phyloP scores from a whole-genome alignment of 2,113 vertebrate species.

The Cephalophus harveyi region DNA sequence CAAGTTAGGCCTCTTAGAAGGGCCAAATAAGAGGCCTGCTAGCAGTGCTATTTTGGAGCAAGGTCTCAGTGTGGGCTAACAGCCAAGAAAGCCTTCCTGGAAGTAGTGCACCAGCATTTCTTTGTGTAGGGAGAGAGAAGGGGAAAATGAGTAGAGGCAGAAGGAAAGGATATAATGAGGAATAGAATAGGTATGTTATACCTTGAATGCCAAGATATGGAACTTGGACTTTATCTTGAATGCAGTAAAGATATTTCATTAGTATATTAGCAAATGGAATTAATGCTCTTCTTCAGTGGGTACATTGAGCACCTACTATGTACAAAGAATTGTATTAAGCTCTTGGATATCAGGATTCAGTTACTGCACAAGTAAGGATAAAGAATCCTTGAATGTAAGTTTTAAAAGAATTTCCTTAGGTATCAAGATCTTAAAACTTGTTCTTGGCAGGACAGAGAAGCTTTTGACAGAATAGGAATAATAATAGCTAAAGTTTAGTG shows the following conservation, averaged over 20 bases:
- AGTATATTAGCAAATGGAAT: not conserved
- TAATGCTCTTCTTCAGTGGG: conserved; percentile 18
- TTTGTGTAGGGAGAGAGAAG: not conserved
- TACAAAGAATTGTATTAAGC: conserved; percentile 5
- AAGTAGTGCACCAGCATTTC: not conserved
- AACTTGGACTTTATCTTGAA: conserved; percentile 29
- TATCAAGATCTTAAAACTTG: not conserved
- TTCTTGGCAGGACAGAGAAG: conserved; percentile 22
- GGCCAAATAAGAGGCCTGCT: not conserved
- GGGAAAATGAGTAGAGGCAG: not conserved
- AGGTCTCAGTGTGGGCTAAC: not conserved
- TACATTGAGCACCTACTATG: not conserved
- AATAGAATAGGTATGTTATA: not conserved
- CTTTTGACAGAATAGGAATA: conserved; percentile 11
- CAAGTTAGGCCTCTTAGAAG: not conserved
- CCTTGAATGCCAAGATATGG: conserved; percentile 2
- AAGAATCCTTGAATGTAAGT: not conserved
- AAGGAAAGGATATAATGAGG: not conserved
- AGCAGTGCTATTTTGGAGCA: conserved; percentile 30
- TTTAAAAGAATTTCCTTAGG: conserved; percentile 15
- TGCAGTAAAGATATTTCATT: not conserved
- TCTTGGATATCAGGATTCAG: conserved; percentile 26
- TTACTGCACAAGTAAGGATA: conserved; percentile 29
- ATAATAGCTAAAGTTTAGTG: not conserved
- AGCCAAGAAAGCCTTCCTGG: conserved; percentile 18